A percentile compares a stretch with the other conserved stretches of the same genome.
Evolutionary conservation across 2,113 vertebrate genomes (phyloP).

Genomic region (Cryptomyrus ogoouensis): DNA sequence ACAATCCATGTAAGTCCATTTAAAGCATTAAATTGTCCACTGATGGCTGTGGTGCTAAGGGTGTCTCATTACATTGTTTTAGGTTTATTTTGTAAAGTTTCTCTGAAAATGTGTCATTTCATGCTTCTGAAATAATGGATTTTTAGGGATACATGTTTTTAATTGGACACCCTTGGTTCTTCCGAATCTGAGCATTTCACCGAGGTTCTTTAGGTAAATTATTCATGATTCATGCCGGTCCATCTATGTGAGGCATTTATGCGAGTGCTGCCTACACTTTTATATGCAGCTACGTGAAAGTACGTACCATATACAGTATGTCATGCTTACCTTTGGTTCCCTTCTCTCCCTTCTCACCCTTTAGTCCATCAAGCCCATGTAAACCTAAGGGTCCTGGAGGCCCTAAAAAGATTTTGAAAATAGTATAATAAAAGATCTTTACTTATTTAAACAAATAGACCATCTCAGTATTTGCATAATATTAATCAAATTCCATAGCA

Average conservation of each 20-base stretch:
- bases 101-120: background rate
- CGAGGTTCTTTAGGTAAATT: background rate
- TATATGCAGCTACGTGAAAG: background rate
- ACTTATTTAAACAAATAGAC: background rate
- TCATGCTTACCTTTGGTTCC: conserved; percentile 69
- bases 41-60: background rate
- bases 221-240: background rate
- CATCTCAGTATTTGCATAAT: background rate
- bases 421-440: background rate
- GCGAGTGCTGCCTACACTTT: background rate
- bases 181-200: too few species aligned
- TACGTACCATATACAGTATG: background rate
- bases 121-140: background rate
- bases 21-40: background rate
- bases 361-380: conserved; percentile 68
- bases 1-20: background rate
- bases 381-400: conserved; percentile 56
- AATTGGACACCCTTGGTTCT: background rate
- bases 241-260: background rate
- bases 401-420: conserved; percentile 36
- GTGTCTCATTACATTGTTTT: background rate
- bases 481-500: background rate
- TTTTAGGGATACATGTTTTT: background rate
- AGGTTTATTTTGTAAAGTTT: background rate
- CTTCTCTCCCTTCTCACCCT: conserved; percentile 75